Evolutionary conservation across 2,113 vertebrate species (phyloP).

Genomic region (Lepidothrix coronata): DNA sequence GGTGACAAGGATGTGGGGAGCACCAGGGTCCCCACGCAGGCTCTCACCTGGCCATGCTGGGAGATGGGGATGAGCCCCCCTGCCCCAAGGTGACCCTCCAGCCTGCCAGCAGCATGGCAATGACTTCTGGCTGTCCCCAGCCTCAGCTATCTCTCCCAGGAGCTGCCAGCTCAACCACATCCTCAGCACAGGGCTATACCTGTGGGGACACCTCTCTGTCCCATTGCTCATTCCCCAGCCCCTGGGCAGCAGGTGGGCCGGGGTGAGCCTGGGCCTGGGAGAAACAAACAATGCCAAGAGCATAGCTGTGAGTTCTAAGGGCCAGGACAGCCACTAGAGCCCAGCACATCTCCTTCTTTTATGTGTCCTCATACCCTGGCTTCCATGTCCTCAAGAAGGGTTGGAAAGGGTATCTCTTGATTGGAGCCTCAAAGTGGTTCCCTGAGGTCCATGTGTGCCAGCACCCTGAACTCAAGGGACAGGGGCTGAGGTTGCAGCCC

Average conservation of each 20-base stretch:
- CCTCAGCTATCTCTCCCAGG: rapidly evolving
- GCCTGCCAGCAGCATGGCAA: not conserved
- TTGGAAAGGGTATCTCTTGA: not conserved
- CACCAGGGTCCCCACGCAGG: not conserved
- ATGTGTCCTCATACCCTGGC: rapidly evolving
- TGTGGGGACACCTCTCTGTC: not conserved
- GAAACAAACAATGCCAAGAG: not conserved
- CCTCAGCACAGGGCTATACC: not conserved
- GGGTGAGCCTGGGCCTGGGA: not conserved
- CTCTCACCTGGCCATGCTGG: not conserved
- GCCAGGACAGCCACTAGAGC: not conserved
- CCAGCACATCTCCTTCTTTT: not conserved
- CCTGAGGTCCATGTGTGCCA: not conserved
- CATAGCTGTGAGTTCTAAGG: not conserved
- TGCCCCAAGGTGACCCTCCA: not conserved
- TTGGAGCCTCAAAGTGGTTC: not conserved
- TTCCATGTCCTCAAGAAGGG: not conserved
- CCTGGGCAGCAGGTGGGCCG: not conserved
- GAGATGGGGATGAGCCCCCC: not conserved
- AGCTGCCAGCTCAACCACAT: not conserved
- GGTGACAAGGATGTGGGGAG: not conserved
- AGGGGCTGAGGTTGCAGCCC: not conserved
- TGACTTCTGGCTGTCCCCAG: not conserved
- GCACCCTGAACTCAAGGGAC: not conserved
- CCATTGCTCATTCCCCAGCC: not conserved